Evolutionary conservation across 2,797 vertebrate species (phyloP).

Genomic region (Lepus townsendii): DNA sequence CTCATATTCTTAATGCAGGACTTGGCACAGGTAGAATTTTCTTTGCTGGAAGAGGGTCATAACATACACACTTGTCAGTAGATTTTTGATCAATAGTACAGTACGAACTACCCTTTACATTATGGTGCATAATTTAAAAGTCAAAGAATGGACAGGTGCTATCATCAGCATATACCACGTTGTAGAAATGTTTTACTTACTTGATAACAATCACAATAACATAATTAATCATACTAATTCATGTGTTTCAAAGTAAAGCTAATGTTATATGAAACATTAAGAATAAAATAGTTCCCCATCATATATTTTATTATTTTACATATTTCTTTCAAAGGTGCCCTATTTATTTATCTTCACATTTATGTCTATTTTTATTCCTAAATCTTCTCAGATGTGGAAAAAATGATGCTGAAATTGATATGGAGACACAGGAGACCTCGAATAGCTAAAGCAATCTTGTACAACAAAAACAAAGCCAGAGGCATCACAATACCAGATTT

Average conservation of each 20-base stretch:
- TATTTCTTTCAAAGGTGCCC: neutral
- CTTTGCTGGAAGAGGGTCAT: neutral
- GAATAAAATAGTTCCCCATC: neutral
- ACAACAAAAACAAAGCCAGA: too few relatives aligned
- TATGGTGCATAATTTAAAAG: neutral
- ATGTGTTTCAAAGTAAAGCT: neutral
- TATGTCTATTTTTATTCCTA: too few relatives aligned
- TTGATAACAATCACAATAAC: neutral
- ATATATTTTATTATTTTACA: neutral
- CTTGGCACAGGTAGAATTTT: constrained; percentile 75
- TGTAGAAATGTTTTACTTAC: neutral
- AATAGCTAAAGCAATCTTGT: too few relatives aligned
- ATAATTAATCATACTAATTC: neutral
- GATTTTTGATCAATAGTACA: constrained; percentile 65
- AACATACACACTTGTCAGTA: constrained; percentile 43
- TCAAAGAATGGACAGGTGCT: neutral
- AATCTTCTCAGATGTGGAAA: too few relatives aligned
- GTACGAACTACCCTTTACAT: constrained; percentile 53
- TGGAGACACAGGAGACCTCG: too few relatives aligned
- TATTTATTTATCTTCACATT: too few relatives aligned
- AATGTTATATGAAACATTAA: neutral
- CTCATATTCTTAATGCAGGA: constrained; percentile 81
- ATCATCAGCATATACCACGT: neutral
- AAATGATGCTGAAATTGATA: too few relatives aligned
- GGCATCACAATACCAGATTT: too few relatives aligned